Percentiles rank a stretch among this genome's conserved stretches.
Conservation (phyloP, 2,113 vertebrate species). For the Phoxinus phoxinus region DNA sequence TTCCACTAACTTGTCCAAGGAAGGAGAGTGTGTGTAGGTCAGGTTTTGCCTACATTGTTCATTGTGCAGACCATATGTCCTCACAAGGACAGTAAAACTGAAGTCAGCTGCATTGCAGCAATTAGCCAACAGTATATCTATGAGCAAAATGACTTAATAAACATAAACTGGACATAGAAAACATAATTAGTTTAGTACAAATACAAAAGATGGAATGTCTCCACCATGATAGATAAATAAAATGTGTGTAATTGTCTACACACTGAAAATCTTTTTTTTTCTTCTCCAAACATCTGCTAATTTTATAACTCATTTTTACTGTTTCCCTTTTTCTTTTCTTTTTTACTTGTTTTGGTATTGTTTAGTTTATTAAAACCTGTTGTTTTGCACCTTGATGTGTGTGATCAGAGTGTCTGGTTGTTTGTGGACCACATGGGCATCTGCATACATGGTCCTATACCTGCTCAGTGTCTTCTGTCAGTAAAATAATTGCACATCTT, state of each 20-base stretch:
- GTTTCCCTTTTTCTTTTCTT: background rate
- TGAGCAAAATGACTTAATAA: background rate
- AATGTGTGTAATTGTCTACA: background rate
- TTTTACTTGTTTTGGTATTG: background rate
- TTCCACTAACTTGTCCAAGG: constrained; percentile 55
- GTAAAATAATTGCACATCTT: constrained; percentile 19
- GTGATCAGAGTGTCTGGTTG: constrained; percentile 25
- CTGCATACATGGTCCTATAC: background rate
- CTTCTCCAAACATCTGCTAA: constrained; percentile 1
- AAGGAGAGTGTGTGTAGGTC: constrained; percentile 44
- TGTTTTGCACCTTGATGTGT: constrained; percentile 15
- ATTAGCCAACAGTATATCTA: background rate
- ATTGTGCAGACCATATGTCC: background rate
- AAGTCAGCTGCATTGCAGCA: background rate
- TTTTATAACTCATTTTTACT: constrained; percentile 4
- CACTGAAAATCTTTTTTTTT: background rate
- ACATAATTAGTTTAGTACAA: background rate
- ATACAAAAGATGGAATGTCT: background rate
- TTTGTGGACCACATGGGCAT: constrained; percentile 1
- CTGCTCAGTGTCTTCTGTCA: constrained; percentile 22
- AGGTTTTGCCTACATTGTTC: constrained; percentile 16
- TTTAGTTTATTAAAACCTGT: constrained; percentile 11
- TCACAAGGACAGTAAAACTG: background rate
- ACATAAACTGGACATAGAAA: background rate
- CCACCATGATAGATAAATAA: background rate